Percentiles rank a stretch among this genome's conserved stretches.
These are phyloP conservation scores for Achroia grisella DNA, from an alignment of 1,140 invertebrate genomes.

Conservation along the genomic window DNA sequence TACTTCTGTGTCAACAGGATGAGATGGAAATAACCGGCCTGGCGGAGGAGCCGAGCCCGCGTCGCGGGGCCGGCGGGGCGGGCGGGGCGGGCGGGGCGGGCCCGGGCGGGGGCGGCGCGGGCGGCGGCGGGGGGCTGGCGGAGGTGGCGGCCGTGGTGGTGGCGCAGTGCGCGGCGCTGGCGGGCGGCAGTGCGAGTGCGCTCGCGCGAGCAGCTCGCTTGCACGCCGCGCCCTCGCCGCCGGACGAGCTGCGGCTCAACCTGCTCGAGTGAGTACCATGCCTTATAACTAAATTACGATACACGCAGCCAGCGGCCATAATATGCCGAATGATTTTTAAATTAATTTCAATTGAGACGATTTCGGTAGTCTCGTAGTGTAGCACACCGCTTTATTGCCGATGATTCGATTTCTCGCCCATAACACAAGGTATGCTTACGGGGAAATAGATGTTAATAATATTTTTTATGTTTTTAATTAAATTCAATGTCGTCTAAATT, in stretches of 20 bases:
- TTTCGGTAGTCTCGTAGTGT: no score
- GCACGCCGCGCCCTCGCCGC: conserved; percentile 42
- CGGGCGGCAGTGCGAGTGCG: conserved; percentile 79
- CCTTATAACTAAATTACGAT: no score
- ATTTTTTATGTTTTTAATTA: no score
- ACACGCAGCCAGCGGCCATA: no score
- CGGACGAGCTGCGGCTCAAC: conserved; percentile 73
- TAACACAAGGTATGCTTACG: no score
- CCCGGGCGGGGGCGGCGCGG: conserved; percentile 79
- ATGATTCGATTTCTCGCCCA: no score
- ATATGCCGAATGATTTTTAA: no score
- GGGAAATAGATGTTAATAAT: no score
- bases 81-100: conserved; percentile 81
- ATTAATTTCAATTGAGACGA: no score
- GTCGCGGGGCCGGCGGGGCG: conserved; percentile 59
- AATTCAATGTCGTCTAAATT: no score
- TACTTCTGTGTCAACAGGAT: no score
- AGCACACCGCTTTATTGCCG: no score
- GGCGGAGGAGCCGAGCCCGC: conserved; percentile 88
- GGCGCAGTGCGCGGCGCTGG: conserved; percentile 86
- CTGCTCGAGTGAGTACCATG: conserved; percentile 77
- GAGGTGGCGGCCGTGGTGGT: conserved; percentile 86
- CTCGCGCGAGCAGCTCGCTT: conserved; percentile 79
- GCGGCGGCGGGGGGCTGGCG: conserved; percentile 57
- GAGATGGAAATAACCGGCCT: conserved; percentile 96